Evolutionary conservation across 1,140 invertebrate genomes (phyloP).

Genomic region (Phymastichus coffea): DNA sequence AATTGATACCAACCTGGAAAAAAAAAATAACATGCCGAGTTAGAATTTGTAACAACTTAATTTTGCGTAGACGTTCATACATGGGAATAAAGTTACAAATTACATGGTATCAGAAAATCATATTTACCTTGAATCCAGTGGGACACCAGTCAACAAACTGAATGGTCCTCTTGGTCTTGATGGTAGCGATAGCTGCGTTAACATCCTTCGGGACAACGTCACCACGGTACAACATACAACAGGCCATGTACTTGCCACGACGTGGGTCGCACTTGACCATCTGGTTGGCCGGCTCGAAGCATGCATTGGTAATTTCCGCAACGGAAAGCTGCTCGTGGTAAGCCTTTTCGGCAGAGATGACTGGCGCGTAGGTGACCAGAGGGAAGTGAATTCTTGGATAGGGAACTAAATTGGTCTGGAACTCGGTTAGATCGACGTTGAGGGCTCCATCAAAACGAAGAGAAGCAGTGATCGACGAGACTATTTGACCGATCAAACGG

Average conservation of each 20-base stretch:
- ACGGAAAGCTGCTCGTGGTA: conserved; percentile 61
- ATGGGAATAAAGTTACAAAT: not conserved
- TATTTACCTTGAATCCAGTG: conserved; percentile 59
- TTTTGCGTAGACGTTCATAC: too few relatives aligned
- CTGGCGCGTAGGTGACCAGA: conserved; percentile 63
- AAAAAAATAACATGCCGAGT: conserved; percentile 53
- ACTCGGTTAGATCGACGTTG: conserved; percentile 57
- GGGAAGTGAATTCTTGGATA: conserved; percentile 66
- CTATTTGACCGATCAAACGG: conserved; percentile 64
- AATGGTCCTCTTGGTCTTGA: conserved; percentile 67
- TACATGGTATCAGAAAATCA: too few relatives aligned
- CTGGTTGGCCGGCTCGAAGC: conserved; percentile 67
- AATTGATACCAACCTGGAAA: conserved; percentile 55
- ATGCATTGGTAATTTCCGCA: conserved; percentile 66
- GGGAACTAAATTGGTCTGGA: conserved; percentile 67
- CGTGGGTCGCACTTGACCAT: conserved; percentile 69
- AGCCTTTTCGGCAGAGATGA: conserved; percentile 61
- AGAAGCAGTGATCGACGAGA: conserved; percentile 63
- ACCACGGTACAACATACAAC: conserved; percentile 65
- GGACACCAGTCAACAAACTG: conserved; percentile 79
- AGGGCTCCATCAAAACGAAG: conserved; percentile 48
- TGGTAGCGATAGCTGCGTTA: conserved; percentile 64
- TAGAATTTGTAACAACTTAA: conserved; percentile 45
- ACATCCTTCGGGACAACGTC: conserved; percentile 72
- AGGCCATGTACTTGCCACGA: conserved; percentile 76